Conservation (phyloP, 2,797 vertebrate genomes). For the Cynopterus sphinx region DNA sequence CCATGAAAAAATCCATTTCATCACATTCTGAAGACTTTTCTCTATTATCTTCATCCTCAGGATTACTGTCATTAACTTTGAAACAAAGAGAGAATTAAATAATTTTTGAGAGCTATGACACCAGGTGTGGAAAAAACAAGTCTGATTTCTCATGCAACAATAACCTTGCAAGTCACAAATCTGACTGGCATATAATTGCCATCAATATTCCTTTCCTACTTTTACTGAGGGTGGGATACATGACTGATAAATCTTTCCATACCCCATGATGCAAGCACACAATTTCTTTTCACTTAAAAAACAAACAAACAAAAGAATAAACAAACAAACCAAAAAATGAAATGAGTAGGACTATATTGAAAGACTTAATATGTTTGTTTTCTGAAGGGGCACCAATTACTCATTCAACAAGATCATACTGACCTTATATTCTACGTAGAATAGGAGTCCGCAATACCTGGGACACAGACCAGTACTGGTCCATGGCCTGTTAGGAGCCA, state of each 20-base stretch:
- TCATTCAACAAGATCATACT: neutral
- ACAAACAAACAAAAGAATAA: neutral
- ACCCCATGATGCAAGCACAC: neutral
- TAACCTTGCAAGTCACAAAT: constrained; percentile 33
- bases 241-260: neutral
- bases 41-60: neutral
- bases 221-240: neutral
- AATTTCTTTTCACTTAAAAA: neutral
- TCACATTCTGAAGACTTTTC: constrained; percentile 45
- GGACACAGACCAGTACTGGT: too few relatives aligned
- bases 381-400: neutral
- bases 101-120: neutral
- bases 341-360: neutral
- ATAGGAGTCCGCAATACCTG: too few relatives aligned
- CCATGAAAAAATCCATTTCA: constrained; percentile 37
- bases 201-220: neutral
- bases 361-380: neutral
- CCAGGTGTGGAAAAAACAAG: neutral
- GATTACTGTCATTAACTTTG: constrained; percentile 45
- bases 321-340: neutral
- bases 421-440: neutral
- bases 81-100: constrained; percentile 49
- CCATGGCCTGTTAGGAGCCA: too few relatives aligned
- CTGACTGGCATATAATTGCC: neutral
- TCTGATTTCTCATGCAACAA: neutral